phyloP scores from a whole-genome alignment of 1,140 invertebrate species.

The Hyposmocoma kahamanoa region DNA sequence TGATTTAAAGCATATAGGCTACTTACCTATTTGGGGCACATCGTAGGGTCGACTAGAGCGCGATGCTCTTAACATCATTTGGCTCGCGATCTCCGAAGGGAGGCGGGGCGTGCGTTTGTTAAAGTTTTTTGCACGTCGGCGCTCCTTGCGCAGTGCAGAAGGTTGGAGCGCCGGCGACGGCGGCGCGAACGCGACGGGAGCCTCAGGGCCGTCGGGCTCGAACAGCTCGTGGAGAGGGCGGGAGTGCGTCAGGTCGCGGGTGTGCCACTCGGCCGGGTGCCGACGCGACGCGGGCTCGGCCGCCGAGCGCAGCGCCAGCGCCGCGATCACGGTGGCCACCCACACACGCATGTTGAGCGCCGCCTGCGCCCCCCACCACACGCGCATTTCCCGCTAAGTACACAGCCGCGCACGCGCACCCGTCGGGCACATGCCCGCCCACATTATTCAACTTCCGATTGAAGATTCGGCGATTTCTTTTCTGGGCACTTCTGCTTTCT shows the following conservation, averaged over 20 bases:
- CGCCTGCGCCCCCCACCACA: slow-evolving; percentile 44
- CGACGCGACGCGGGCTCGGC: slow-evolving; percentile 50
- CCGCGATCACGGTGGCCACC: slow-evolving; percentile 52
- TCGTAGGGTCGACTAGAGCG: slow-evolving; percentile 61
- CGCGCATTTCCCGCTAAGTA: slow-evolving; percentile 53
- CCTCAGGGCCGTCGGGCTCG: slow-evolving; percentile 32
- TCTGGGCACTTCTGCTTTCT: slow-evolving; percentile 30
- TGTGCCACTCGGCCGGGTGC: slow-evolving; percentile 46
- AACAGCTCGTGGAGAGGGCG: slow-evolving; percentile 50
- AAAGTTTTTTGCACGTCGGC: slow-evolving; percentile 37
- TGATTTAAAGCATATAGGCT: too few relatives aligned
- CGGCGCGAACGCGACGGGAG: slow-evolving; percentile 18
- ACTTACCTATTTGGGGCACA: slow-evolving; percentile 67
- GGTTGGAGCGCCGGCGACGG: slow-evolving; percentile 23
- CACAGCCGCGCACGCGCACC: slow-evolving; percentile 35
- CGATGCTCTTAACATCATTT: slow-evolving; percentile 63
- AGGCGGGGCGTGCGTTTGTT: slow-evolving; percentile 51
- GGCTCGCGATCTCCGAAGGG: slow-evolving; percentile 54
- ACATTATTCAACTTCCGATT: slow-evolving; percentile 49
- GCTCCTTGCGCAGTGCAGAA: slow-evolving; percentile 37
- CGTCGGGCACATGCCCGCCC: slow-evolving; percentile 55
- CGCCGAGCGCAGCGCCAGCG: slow-evolving; percentile 54
- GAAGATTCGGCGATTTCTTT: slow-evolving; percentile 19
- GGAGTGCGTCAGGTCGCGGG: slow-evolving; percentile 42
- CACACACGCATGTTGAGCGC: slow-evolving; percentile 52